Conservation (phyloP, 2,888 invertebrate genomes). For the Nephrotoma flavescens region DNA sequence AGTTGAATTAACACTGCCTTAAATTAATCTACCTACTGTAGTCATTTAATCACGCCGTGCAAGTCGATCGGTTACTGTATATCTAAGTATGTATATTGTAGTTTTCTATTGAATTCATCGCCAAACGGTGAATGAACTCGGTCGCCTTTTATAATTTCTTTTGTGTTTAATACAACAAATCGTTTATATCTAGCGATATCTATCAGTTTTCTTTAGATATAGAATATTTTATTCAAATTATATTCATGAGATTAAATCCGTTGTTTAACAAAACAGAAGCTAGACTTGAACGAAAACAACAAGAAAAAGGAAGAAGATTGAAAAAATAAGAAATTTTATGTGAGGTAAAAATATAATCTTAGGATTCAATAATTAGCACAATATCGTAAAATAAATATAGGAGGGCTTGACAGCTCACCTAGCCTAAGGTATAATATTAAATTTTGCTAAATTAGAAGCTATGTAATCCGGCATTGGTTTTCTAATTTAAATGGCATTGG, state of each 20-base stretch:
- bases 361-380: not conserved
- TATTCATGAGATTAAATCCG: not conserved
- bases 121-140: not conserved
- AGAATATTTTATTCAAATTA: not conserved
- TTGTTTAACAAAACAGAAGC: not conserved
- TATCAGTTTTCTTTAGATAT: not conserved
- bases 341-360: not conserved
- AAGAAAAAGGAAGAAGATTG: not conserved
- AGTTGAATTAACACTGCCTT: not conserved
- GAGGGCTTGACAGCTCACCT: not conserved
- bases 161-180: not conserved
- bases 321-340: not conserved
- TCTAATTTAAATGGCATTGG: no score
- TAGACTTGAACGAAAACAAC: not conserved
- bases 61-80: not conserved
- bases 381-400: not conserved
- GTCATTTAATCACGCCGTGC: not conserved
- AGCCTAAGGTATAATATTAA: not conserved
- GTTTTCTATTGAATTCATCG: not conserved
- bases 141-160: not conserved
- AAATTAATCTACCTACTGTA: not conserved
- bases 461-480: not conserved
- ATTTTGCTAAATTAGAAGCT: not conserved
- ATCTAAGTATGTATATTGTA: not conserved
- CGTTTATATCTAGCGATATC: not conserved